These are phyloP conservation scores for Chalcosyrphus nemorum DNA, from an alignment of 2,888 invertebrate genomes.

Conservation along the genomic window DNA sequence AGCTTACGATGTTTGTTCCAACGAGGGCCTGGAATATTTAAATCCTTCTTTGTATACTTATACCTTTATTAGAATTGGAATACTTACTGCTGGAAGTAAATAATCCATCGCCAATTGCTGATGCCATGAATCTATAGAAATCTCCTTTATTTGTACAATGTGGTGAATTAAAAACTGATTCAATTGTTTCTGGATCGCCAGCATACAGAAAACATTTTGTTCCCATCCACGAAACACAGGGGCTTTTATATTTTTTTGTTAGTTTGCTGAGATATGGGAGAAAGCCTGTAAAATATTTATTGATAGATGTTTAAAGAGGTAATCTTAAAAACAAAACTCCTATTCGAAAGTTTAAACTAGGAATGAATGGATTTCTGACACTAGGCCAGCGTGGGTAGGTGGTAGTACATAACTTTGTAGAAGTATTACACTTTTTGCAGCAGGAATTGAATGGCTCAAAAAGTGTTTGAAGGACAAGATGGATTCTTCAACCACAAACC, in stretches of 20 bases:
- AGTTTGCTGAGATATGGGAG: constrained; percentile 76
- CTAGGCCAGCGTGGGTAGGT: too few relatives aligned
- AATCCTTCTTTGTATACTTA: background rate
- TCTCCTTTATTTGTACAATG: constrained; percentile 80
- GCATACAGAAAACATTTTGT: constrained; percentile 79
- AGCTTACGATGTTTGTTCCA: constrained; percentile 80
- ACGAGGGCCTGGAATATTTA: constrained; percentile 73
- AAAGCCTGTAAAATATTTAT: constrained; percentile 14
- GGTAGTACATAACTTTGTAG: too few relatives aligned
- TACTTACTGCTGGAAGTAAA: constrained; percentile 79
- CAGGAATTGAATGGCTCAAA: too few relatives aligned
- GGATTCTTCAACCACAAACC: too few relatives aligned
- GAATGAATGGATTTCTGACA: too few relatives aligned
- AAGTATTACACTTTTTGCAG: too few relatives aligned
- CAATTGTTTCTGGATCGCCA: constrained; percentile 79
- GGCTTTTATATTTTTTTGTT: constrained; percentile 75
- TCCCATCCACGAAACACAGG: constrained; percentile 80
- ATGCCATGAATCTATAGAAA: constrained; percentile 78
- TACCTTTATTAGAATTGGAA: too few relatives aligned
- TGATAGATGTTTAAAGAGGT: too few relatives aligned
- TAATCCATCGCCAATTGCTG: constrained; percentile 79
- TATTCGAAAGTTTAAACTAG: too few relatives aligned
- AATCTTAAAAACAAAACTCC: too few relatives aligned
- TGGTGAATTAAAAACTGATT: constrained; percentile 79
- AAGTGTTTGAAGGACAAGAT: too few relatives aligned